Percentiles rank a stretch among this genome's conserved stretches.
Evolutionary conservation across 2,888 invertebrate genomes (phyloP).

Genomic region (Hyles lineata): DNA sequence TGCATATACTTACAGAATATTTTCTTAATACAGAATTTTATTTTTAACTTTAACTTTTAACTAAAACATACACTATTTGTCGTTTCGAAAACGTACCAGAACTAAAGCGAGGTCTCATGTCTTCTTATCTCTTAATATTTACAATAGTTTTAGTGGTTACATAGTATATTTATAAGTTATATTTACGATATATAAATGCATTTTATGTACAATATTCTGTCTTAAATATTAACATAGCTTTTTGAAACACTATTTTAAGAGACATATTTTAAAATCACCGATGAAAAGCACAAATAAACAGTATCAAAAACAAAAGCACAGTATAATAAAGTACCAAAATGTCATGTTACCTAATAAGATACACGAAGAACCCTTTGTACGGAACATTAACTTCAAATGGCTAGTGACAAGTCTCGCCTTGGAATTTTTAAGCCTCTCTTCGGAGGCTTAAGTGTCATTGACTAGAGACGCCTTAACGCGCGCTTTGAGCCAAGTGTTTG

Average conservation of each 20-base stretch:
- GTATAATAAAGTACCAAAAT: not conserved
- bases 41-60: no score
- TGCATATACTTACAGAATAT: no score
- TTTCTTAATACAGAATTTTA: no score
- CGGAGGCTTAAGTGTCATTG: conserved; percentile 10
- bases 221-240: not conserved
- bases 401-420: not conserved
- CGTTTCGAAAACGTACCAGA: no score
- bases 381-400: conserved; percentile 4
- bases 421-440: conserved; percentile 18
- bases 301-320: no score
- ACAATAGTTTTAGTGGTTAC: not conserved
- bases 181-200: no score
- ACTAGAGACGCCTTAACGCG: conserved; percentile 6
- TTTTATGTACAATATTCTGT: not conserved
- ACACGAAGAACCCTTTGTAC: not conserved
- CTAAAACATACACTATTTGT: no score
- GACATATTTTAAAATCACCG: no score
- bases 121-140: not conserved
- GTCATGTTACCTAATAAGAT: not conserved
- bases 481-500: conserved; percentile 18
- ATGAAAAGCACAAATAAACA: no score
- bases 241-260: no score
- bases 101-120: no score
- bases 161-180: not conserved